phyloP scores from a whole-genome alignment of 1,140 invertebrate species.

The Drosophila arawakana region DNA sequence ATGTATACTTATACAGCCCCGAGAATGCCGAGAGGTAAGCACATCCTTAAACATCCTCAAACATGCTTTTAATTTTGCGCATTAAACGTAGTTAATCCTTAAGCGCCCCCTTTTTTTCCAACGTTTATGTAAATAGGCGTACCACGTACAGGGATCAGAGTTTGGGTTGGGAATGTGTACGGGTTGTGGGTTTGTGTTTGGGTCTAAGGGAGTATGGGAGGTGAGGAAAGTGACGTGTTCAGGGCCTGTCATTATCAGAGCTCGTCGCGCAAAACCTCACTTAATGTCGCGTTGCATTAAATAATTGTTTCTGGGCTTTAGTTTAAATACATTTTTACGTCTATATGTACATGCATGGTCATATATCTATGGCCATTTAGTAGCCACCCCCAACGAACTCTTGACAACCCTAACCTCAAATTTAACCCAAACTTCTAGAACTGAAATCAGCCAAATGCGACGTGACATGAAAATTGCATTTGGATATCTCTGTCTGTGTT shows the following conservation, averaged over 20 bases:
- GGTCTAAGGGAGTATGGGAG: neutral
- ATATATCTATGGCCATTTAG: slow-evolving; percentile 61
- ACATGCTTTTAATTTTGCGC: slow-evolving; percentile 80
- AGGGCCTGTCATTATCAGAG: slow-evolving; percentile 65
- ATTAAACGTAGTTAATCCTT: slow-evolving; percentile 80
- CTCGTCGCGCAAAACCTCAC: slow-evolving; percentile 43
- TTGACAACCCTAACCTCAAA: neutral
- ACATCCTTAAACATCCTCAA: slow-evolving; percentile 46
- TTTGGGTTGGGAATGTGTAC: slow-evolving; percentile 39
- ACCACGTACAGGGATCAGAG: slow-evolving; percentile 12
- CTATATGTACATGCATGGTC: slow-evolving; percentile 4
- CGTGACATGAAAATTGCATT: slow-evolving; percentile 83
- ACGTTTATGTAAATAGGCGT: slow-evolving; percentile 39
- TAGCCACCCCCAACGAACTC: slow-evolving; percentile 28
- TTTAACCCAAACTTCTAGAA: slow-evolving; percentile 3
- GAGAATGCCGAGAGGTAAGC: slow-evolving; percentile 2
- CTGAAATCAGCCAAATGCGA: slow-evolving; percentile 60
- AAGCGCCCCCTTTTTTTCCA: slow-evolving; percentile 46
- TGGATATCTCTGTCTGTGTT: slow-evolving; percentile 60
- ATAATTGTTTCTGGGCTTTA: slow-evolving; percentile 70
- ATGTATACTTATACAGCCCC: neutral
- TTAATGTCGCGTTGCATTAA: slow-evolving; percentile 79
- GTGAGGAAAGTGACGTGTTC: slow-evolving; percentile 5
- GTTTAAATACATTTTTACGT: slow-evolving; percentile 71
- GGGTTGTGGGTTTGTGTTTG: slow-evolving; percentile 4